These are phyloP conservation scores for Eurosta solidaginis DNA, from an alignment of 1,140 invertebrate genomes.

Conservation along the genomic window DNA sequence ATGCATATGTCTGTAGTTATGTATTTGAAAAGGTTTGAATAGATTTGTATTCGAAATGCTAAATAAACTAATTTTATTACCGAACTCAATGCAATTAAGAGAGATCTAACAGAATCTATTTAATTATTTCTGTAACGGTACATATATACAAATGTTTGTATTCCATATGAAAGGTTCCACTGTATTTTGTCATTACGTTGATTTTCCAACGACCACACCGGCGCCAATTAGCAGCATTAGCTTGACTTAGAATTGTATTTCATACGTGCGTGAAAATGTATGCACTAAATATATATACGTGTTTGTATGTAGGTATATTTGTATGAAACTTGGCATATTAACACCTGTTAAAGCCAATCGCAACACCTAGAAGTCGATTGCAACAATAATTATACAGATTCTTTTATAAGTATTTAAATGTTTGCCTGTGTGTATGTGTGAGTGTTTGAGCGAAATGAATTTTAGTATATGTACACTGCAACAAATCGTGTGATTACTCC, in stretches of 20 bases:
- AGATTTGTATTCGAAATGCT: no score
- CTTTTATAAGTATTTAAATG: no score
- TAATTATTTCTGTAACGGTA: background rate
- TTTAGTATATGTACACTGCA: no score
- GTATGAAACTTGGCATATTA: background rate
- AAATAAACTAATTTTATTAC: no score
- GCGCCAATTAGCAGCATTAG: background rate
- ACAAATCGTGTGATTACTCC: no score
- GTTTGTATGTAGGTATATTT: background rate
- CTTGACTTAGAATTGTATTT: background rate
- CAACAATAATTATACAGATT: background rate
- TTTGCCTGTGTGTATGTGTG: no score
- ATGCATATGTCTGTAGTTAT: no score
- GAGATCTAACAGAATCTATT: background rate
- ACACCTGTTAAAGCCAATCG: background rate
- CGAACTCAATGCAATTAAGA: background rate
- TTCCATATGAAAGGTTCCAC: background rate
- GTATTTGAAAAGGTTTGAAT: no score
- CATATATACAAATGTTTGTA: no score
- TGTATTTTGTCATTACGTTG: background rate
- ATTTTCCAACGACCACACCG: constrained; percentile 8
- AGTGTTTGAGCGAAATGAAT: no score
- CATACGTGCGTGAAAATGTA: no score
- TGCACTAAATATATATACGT: background rate
- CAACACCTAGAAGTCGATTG: background rate